Base-by-base conservation (phyloP, 2,113 vertebrate species). In the Columba livia region DNA sequence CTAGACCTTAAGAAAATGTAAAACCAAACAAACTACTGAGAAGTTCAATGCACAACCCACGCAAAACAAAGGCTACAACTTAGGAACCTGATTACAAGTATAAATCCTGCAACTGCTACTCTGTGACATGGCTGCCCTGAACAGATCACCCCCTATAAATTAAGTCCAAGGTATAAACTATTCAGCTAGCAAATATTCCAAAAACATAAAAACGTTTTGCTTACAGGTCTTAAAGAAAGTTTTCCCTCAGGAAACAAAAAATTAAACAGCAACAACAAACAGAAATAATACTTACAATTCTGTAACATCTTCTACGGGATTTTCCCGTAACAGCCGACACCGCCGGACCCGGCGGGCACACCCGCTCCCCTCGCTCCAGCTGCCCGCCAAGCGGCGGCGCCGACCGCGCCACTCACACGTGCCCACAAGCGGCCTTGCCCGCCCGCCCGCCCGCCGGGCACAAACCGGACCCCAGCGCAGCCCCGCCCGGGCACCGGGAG, bases 231-330 rank as follows among this genome's bases (percentile, higher is more conserved):
- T 31, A 44, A 0, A 60, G 8, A 24, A 2, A 16, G 9, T 26
- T 60, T 73, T 56, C 15, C 9, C 25, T 56, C 21, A 42, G 38
- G 9, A 93, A 64, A 58, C 3, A 10, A 58, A 85, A 82, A 4
- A 28, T 23, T 17, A 62, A 72, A 50, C 3, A 85, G 19, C 15
- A 73, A 77, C 11, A 73, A 24, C 28, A 81, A 23, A 21, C 15
- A 81, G 67, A 60, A 97, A 71, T 5, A 80, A 48, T 93, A 99
- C 98, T 98, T 97, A 99, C 98, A 99, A 98, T 79, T 99, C 99
- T 38, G 99, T 99, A 83, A 99, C 98, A 14, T 99, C 98, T 96
- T 99, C 99, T 86, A 99, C 38, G 38, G 38, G 38, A 44, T 44
- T 44, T 18, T 7, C 42, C 42, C 42, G 42, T 44, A 44, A 16